Conservation (phyloP, 2,888 invertebrate genomes). For the Orthosia gracilis region DNA sequence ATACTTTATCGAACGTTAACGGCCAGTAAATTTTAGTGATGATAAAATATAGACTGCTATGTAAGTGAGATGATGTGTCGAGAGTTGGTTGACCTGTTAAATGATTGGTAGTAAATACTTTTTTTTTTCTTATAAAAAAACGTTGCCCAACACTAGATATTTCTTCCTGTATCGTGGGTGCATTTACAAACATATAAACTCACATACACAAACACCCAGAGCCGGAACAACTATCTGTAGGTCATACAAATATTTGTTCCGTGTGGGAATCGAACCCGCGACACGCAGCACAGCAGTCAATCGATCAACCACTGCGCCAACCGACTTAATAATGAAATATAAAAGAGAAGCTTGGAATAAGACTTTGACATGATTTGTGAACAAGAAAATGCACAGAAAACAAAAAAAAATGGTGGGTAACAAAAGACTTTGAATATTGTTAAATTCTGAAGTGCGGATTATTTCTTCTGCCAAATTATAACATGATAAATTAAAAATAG, state of each 20-base stretch:
- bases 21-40: slow-evolving; percentile 56
- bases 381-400: background rate
- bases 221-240: too few relatives aligned
- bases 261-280: too few relatives aligned
- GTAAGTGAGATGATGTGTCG: slow-evolving; percentile 42
- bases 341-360: slow-evolving; percentile 2
- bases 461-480: slow-evolving; percentile 11
- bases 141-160: too few relatives aligned
- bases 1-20: slow-evolving; percentile 61
- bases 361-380: background rate
- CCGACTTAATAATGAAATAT: background rate
- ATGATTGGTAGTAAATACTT: slow-evolving; percentile 50
- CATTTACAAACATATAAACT: too few relatives aligned
- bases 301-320: too few relatives aligned
- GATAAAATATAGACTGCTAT: slow-evolving; percentile 63
- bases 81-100: slow-evolving; percentile 61
- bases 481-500: slow-evolving; percentile 14
- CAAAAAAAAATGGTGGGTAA: background rate
- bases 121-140: too few relatives aligned
- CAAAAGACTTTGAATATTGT: background rate
- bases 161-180: too few relatives aligned
- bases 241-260: too few relatives aligned
- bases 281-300: too few relatives aligned
- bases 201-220: too few relatives aligned
- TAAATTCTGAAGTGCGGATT: background rate